Percentiles rank a stretch among this genome's conserved stretches.
phyloP scores from a whole-genome alignment of 2,888 invertebrate genomes.

The Synergus umbraculus region DNA sequence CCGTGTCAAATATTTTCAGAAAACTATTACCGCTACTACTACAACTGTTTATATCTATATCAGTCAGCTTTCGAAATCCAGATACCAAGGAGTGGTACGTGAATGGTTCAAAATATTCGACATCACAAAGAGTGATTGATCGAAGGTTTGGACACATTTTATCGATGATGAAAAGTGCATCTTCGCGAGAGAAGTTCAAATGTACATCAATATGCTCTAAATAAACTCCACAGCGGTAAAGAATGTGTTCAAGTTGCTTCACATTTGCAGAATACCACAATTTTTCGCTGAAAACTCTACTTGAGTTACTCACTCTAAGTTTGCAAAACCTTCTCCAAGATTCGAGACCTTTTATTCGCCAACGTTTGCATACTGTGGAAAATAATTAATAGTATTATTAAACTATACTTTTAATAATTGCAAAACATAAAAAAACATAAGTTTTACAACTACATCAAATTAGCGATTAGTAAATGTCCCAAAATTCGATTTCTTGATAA shows the following conservation, averaged over 20 bases:
- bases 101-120: neutral
- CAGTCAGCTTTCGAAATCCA: neutral
- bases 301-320: neutral
- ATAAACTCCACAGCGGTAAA: neutral
- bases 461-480: no score
- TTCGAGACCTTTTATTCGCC: neutral
- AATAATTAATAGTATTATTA: neutral
- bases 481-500: no score
- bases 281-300: neutral
- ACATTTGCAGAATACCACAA: neutral
- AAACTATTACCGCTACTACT: neutral
- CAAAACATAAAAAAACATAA: no score
- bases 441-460: no score
- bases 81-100: neutral
- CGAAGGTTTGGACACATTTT: slow-evolving; percentile 1
- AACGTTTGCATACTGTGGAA: neutral
- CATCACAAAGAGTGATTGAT: slow-evolving; percentile 3
- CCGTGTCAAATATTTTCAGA: neutral
- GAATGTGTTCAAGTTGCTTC: neutral
- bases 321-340: neutral
- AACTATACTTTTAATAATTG: neutral
- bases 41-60: slow-evolving; percentile 7
- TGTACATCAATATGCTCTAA: neutral
- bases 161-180: neutral
- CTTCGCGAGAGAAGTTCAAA: slow-evolving; percentile 7